These are phyloP conservation scores for Brachionus koreanus DNA, from an alignment of 1,140 invertebrate species.

Conservation along the genomic window DNA sequence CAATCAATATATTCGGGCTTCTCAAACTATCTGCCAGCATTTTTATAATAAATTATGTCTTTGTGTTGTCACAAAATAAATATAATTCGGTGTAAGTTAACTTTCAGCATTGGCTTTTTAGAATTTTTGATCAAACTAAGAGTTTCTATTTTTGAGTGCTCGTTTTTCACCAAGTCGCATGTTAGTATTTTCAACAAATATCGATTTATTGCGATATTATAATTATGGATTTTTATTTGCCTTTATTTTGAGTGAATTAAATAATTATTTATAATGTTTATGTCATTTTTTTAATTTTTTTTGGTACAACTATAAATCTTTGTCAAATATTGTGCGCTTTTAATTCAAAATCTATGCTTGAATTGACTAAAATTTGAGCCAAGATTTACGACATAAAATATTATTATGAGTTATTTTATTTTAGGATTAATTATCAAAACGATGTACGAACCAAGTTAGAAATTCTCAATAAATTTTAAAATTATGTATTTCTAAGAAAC, in stretches of 20 bases:
- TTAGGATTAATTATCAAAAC: not conserved
- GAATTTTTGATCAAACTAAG: not conserved
- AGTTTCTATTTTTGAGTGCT: not conserved
- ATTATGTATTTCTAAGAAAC: not conserved
- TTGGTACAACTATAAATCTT: constrained; percentile 22
- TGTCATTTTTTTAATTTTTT: not conserved
- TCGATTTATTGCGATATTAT: constrained; percentile 24
- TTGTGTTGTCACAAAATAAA: not conserved
- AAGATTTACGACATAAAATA: constrained; percentile 6
- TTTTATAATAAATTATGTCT: not conserved
- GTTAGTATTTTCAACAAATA: not conserved
- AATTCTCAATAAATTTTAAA: not conserved
- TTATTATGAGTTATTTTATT: not conserved
- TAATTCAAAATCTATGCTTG: not conserved
- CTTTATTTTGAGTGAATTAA: constrained; percentile 17
- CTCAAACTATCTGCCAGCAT: not conserved
- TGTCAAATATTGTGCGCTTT: constrained; percentile 22
- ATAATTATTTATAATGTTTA: constrained; percentile 27
- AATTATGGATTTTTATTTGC: not conserved
- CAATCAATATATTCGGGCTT: not conserved
- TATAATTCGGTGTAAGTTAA: not conserved
- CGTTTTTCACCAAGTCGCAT: not conserved
- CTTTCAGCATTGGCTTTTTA: not conserved
- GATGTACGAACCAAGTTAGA: not conserved
- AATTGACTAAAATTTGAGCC: not conserved